These are phyloP conservation scores for Solenopsis fugax DNA, from an alignment of 1,140 invertebrate genomes.

Conservation along the genomic window DNA sequence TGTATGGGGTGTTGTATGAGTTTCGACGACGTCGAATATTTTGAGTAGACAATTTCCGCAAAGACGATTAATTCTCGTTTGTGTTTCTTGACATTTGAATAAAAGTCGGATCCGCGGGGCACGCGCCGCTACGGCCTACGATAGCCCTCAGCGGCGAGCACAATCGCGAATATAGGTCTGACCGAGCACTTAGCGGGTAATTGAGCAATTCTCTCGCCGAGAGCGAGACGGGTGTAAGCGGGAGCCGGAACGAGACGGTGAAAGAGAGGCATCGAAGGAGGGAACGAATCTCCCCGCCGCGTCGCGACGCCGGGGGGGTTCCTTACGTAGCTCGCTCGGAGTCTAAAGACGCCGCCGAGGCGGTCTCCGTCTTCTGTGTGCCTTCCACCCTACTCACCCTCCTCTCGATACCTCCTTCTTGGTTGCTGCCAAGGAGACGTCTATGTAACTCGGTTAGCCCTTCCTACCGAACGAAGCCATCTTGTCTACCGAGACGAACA, in stretches of 20 bases:
- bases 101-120: conserved; percentile 24
- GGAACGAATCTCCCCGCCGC: conserved; percentile 48
- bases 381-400: conserved; percentile 55
- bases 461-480: conserved; percentile 82
- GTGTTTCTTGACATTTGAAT: background rate
- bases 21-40: no score
- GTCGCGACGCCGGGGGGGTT: background rate
- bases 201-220: conserved; percentile 85
- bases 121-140: conserved; percentile 39
- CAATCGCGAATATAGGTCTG: conserved; percentile 82
- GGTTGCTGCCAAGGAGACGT: conserved; percentile 77
- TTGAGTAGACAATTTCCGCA: background rate
- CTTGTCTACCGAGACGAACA: conserved; percentile 80
- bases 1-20: no score
- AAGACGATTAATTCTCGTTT: background rate
- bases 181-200: conserved; percentile 86
- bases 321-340: conserved; percentile 66
- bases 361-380: conserved; percentile 70
- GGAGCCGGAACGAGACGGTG: conserved; percentile 9
- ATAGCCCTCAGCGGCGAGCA: conserved; percentile 56
- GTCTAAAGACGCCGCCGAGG: conserved; percentile 74
- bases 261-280: conserved; percentile 34
- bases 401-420: conserved; percentile 67
- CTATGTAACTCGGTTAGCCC: conserved; percentile 85
- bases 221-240: conserved; percentile 36